Evolutionary conservation across 2,888 invertebrate genomes (phyloP), one percentile per base, ranked within the genome.

Genomic region (Ptycholaimellus sp.): DNA sequence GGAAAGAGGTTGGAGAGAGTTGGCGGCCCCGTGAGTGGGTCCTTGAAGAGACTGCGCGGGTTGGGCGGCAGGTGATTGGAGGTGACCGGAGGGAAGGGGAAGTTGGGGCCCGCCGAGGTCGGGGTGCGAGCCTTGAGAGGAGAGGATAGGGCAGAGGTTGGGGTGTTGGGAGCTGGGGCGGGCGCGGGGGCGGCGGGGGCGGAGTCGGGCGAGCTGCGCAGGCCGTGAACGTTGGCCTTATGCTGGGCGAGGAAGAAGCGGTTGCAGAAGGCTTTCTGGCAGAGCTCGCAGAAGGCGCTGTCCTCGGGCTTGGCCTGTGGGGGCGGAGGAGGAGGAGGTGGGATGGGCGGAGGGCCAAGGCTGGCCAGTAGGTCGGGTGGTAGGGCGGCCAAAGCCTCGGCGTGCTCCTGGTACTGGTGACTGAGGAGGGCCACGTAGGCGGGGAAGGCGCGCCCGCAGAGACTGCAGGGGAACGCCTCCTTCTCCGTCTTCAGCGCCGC

Each of bases 171-270:
- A 16, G 30, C 11, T 5, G 16, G 2, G 19, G 29, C 4, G 41
- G 9, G 16, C 18, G 36, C 6, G 36, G 22, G 14, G 18, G 28
- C 31, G 41, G 28, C 40, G 44, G 36, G 44, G 20, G 23, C 14
- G 41, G 29, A 23, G 23, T 28, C 28, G 41, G 29, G n/a, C 30
- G 13, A 17, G 36, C 34, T 16, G 6, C 2, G 30, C 20, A 60
- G 59, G 30, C 60, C 61, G 47, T 62, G 61, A 33, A 63, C 59
- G 51, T 62, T 59, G 36, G 54, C 51, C 45, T 59, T 59, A 46
- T 62, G 62, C 42, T 59, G 60, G 42, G 56, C 58, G 49, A 62
- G 56, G 54, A 60, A 62, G 54, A 62, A 62, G 49, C 61, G 60
- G 52, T 60, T 61, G 46, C 62, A 61, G 48, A 62, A 63, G 42